Conservation (phyloP, 1,140 invertebrate species). For the Megalopta genalis region DNA sequence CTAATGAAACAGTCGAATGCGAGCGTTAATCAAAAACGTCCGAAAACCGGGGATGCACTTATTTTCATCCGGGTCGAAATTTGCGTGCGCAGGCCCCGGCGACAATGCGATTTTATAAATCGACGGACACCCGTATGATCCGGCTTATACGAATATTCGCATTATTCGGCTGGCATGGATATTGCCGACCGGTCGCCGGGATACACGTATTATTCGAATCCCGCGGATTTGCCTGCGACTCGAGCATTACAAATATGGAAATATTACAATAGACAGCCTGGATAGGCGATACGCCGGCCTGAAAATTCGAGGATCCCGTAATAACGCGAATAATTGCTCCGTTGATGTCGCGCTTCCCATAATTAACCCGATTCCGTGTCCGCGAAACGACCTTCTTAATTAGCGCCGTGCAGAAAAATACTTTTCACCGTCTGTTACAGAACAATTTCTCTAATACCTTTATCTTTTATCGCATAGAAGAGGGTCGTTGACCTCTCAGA, state of each 20-base stretch:
- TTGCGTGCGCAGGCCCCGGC: neutral
- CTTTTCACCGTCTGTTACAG: too few relatives aligned
- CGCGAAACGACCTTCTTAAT: too few relatives aligned
- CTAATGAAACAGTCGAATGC: neutral
- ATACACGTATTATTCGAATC: slow-evolving; percentile 37
- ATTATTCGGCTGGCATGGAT: slow-evolving; percentile 32
- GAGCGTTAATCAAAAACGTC: neutral
- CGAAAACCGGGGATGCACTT: neutral
- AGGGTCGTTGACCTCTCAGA: too few relatives aligned
- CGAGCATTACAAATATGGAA: slow-evolving; percentile 44
- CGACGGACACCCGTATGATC: slow-evolving; percentile 42
- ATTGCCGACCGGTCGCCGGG: slow-evolving; percentile 12
- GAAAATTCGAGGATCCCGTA: slow-evolving; percentile 27
- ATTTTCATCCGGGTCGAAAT: slow-evolving; percentile 10
- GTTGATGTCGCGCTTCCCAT: neutral
- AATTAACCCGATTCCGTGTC: too few relatives aligned
- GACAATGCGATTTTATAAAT: slow-evolving; percentile 42
- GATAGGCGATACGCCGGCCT: neutral
- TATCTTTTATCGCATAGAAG: too few relatives aligned
- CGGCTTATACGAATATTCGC: slow-evolving; percentile 44
- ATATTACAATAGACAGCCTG: slow-evolving; percentile 31
- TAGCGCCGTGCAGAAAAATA: too few relatives aligned
- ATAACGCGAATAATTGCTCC: slow-evolving; percentile 37
- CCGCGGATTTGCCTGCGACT: slow-evolving; percentile 22
- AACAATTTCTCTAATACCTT: too few relatives aligned